These are phyloP conservation scores for Gymnocheta viridis DNA, from an alignment of 2,888 invertebrate species.

Conservation along the genomic window DNA sequence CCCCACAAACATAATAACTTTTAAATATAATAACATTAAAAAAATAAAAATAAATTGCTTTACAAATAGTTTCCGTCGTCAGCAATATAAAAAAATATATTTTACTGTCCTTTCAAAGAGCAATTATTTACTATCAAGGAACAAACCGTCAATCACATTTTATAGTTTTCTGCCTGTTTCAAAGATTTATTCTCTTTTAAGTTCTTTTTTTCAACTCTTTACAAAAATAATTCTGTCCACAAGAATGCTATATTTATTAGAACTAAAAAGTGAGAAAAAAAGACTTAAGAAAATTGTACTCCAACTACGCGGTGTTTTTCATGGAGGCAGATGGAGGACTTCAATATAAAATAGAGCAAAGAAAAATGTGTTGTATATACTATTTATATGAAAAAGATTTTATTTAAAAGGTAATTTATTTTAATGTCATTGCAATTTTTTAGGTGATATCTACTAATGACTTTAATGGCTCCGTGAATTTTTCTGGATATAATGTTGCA, in stretches of 20 bases:
- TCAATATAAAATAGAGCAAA: too few relatives aligned
- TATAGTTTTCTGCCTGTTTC: constrained; percentile 47
- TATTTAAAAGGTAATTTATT: too few relatives aligned
- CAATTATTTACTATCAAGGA: background rate
- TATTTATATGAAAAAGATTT: too few relatives aligned
- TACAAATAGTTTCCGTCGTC: too few relatives aligned
- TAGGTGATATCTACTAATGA: too few relatives aligned
- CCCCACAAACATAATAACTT: too few relatives aligned
- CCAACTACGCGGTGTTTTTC: background rate
- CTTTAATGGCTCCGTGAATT: too few relatives aligned
- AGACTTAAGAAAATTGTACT: background rate
- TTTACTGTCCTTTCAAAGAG: background rate
- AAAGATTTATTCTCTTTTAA: constrained; percentile 60
- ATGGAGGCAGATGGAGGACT: background rate
- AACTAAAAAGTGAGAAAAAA: background rate
- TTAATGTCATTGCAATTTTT: too few relatives aligned
- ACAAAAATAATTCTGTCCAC: background rate
- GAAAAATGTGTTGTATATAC: too few relatives aligned
- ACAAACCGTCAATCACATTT: constrained; percentile 76
- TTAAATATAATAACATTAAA: too few relatives aligned
- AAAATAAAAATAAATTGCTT: too few relatives aligned
- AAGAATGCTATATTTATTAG: background rate
- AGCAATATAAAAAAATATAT: background rate
- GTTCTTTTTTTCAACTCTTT: constrained; percentile 5
- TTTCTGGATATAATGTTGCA: too few relatives aligned